Base-by-base conservation (phyloP, 2,888 invertebrate genomes). In the Diachrysia chrysitis region DNA sequence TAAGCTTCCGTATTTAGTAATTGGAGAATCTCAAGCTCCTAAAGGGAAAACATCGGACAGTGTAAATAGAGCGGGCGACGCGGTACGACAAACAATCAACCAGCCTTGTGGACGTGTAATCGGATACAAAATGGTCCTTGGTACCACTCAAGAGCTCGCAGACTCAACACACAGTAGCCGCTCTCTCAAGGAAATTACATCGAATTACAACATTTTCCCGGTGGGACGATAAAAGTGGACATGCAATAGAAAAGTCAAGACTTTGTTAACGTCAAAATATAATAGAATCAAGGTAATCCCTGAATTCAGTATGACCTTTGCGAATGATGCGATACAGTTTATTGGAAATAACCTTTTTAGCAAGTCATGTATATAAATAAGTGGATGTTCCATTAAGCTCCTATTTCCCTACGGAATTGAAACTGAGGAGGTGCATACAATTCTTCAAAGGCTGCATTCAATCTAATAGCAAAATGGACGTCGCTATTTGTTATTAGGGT, bases 121-220 rank as follows among this genome's bases (percentile, higher is more conserved):
- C 90, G 88, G 92, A 92, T 92, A 91, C 91, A 87, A 90, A 92
- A 91, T 87, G 87, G 84, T 87, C 85, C 84, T 86, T 83, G 84
- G 85, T 83, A 84, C 85, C 85, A 79, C 82, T 88, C 84, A 86
- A 87, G 87, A 85, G 78, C 78, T 84, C 72, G 71, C 80, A 79
- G 85, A 85, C 87, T 83, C 78, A 77, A 84, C 84, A 81, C 84
- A 86, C 87, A 89, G 86, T 84, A 87, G 86, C 85, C 80, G 66
- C 60, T 82, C 83, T 87, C 75, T 69, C 82, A 83, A 89, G 85
- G 84, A 89, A 89, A 90, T 90, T 88, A 87, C 87, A 85, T 81
- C 72, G 87, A 87, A 89, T 90, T 87, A 87, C 85, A 82, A 83
- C 82, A 85, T 87, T 86, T 86, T 73, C 85, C 80, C 83, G 37